Evolutionary conservation across 2,888 invertebrate species (phyloP).

Genomic region (Nymphalis c-album): DNA sequence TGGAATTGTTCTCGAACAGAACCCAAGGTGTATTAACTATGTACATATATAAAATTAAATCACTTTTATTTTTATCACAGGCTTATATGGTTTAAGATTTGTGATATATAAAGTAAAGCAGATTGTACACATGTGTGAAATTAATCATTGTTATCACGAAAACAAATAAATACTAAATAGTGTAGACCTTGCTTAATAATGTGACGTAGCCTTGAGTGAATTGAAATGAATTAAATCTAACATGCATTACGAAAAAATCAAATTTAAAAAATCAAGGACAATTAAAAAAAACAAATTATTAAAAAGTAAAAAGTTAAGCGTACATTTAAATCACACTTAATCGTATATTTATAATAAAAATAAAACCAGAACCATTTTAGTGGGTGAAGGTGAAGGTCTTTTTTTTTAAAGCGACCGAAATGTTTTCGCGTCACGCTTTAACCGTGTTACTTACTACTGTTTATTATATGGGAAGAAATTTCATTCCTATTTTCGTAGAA

Average conservation of each 20-base stretch:
- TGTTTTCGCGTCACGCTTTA: constrained; percentile 3
- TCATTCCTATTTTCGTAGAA: too few relatives aligned
- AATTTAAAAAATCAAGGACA: too few relatives aligned
- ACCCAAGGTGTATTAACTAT: background rate
- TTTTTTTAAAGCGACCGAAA: background rate
- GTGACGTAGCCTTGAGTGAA: too few relatives aligned
- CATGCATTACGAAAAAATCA: too few relatives aligned
- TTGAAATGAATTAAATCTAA: too few relatives aligned
- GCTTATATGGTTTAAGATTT: background rate
- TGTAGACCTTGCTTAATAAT: too few relatives aligned
- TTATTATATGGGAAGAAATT: background rate
- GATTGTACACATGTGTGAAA: background rate
- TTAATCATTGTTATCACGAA: background rate
- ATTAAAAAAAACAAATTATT: too few relatives aligned
- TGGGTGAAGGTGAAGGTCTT: constrained; percentile 2
- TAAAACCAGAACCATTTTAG: too few relatives aligned
- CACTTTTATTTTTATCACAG: constrained; percentile 12
- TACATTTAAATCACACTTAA: background rate
- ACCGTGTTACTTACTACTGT: background rate
- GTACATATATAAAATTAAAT: constrained; percentile 8
- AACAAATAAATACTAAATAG: background rate
- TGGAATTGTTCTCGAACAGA: background rate
- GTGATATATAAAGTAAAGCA: background rate
- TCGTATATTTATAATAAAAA: too few relatives aligned
- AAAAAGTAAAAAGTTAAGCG: background rate